phyloP scores from a whole-genome alignment of 2,888 invertebrate genomes.

The Drosophila flavopinicola region DNA sequence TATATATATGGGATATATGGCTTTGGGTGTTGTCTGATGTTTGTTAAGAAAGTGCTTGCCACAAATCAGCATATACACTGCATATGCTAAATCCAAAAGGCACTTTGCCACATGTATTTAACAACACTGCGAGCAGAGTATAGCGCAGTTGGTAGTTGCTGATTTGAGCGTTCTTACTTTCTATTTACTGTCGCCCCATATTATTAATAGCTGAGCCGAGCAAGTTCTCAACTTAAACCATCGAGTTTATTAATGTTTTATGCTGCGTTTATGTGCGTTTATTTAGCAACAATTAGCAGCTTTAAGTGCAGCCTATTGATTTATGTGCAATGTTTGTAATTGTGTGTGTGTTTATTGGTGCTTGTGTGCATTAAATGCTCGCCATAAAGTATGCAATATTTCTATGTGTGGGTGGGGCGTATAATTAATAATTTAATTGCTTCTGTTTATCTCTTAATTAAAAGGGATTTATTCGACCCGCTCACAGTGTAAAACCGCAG shows the following conservation, averaged over 20 bases:
- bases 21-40: background rate
- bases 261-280: conserved; percentile 51
- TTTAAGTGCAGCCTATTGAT: conserved; percentile 70
- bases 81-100: no score
- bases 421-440: conserved; percentile 83
- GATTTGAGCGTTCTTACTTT: conserved; percentile 9
- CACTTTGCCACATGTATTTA: no score
- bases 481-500: conserved; percentile 41
- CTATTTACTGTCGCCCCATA: conserved; percentile 21
- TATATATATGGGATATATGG: no score
- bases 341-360: conserved; percentile 1
- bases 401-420: conserved; percentile 30
- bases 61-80: no score
- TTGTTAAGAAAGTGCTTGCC: no score
- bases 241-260: conserved; percentile 58
- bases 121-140: background rate
- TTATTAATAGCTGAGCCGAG: conserved; percentile 25
- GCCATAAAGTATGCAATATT: conserved; percentile 26
- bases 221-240: conserved; percentile 10
- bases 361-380: conserved; percentile 15
- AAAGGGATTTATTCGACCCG: conserved; percentile 77
- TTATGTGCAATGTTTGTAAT: conserved; percentile 23
- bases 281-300: conserved; percentile 75
- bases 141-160: background rate
- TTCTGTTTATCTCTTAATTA: conserved; percentile 83